Base-by-base conservation (phyloP, 2,888 invertebrate genomes). In the Drosophila robusta region DNA sequence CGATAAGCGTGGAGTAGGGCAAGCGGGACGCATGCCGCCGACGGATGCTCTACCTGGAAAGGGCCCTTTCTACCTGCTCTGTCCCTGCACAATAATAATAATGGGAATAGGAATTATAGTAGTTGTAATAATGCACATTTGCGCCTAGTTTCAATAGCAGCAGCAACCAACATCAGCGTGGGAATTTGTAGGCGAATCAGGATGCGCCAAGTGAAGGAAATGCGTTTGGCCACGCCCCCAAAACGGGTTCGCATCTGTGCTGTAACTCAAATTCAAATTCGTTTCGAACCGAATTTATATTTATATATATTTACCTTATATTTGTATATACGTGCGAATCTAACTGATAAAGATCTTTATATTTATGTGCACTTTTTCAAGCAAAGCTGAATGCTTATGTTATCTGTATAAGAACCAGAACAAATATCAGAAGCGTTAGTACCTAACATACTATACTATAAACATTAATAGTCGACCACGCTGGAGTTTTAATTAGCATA, bases 191-290 rank as follows among this genome's bases (percentile, higher is more conserved):
- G 45, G 45, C 65, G 32, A 38, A 24, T 41, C 58, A 55, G 60
- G 66, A 65, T 42, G 60, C 38, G 46, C 29, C 16, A 47, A 32
- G 32, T 29, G 36, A 42, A 73, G 76, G 74, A 71, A 71, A 62
- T 71, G 44, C 54, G 66, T 54, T 65, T 41, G 4, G 42, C 44
- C 29, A 14, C 39, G 47, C 34, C 39, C 39, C 24, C 32, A 2
- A 54, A 44, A 18, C 39, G 47, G 14, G 11, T 0, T 38, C 14
- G 9, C 11, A 16, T 29, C 26, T 24, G n/a, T 12, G 24, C 16
- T 38, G 24, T 4, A 7, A n/a, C 4, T 18, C 9, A n/a, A 14
- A 18, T 32, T 58, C 18, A 0, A 36, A 22, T 22, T 34, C 54
- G 2, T 22, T 55, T 36, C 42, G 24, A 29, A 6, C 9, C 11